Evolutionary conservation across 2,113 vertebrate species (phyloP), one percentile per base, ranked within the genome.

Genomic region (Parus major): DNA sequence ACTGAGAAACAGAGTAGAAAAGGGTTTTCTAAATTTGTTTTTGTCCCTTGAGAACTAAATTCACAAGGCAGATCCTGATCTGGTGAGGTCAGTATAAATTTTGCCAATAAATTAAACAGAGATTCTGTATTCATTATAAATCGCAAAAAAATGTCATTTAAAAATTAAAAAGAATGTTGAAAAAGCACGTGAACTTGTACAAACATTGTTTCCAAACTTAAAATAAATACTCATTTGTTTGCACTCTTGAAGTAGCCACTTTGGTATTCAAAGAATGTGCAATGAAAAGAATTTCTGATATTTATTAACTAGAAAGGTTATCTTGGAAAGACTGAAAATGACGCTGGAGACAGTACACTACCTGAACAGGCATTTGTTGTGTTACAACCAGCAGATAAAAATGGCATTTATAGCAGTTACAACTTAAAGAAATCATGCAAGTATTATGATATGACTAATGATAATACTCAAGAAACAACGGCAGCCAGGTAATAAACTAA

Each of bases 151-250:
- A 81, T 2, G 19, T 3, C 36, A 29, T 70, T 63, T 47, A 86
- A 91, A 90, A 86, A 90, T 70, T 11, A 39, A 72, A 61, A 85
- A 72, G 77, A 91, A 92, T 59, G 92, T 24, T 87, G n/a, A 75
- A 88, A 90, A 80, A 59, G 39, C 79, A 90, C 1, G 1, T 80
- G 64, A 15, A 33, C 84, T 94, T 96, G 82, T 64, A 83, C 85
- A 94, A 95, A 93, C 85, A 94, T 11, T 68, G 41, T 82, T 94
- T 73, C 82, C 52, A 86, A 91, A 57, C 29, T 59, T 88, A 90
- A 94, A 82, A 96, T 69, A 96, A 96, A 94, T 59, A 93, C 28
- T 17, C 85, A 57, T 66, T 90, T 96, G 86, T 92, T 95, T 92
- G 72, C 90, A 56, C 71, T 86, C 75, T 53, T 65, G 71, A 92